phyloP scores from a whole-genome alignment of 2,888 invertebrate genomes.

The Torymus aiolomorphi region DNA sequence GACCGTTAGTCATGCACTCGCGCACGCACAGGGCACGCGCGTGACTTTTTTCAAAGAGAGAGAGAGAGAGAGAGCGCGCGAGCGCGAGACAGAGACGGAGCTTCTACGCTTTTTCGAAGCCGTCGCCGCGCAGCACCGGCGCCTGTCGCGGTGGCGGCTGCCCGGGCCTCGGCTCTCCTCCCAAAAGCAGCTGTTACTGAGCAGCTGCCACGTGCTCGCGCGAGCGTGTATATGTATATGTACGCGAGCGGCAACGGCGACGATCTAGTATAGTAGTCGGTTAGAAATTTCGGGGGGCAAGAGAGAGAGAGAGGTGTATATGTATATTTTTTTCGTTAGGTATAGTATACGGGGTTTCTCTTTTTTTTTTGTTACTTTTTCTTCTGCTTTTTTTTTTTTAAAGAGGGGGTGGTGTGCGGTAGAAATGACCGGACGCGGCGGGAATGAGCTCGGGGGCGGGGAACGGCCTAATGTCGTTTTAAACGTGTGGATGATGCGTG shows the following conservation, averaged over 20 bases:
- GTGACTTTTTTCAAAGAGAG: conserved; percentile 5
- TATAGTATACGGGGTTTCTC: not conserved
- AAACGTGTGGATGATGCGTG: too few relatives aligned
- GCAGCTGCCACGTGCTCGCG: conserved; percentile 49
- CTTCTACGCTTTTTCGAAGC: not conserved
- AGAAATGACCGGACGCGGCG: too few relatives aligned
- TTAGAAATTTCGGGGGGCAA: conserved; percentile 31
- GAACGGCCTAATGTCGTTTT: too few relatives aligned
- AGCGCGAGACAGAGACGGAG: conserved; percentile 19
- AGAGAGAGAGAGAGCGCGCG: conserved; percentile 22
- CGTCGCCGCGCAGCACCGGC: too few relatives aligned
- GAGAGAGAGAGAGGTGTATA: too few relatives aligned
- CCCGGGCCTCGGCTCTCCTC: not conserved
- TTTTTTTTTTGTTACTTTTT: not conserved
- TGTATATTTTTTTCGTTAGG: too few relatives aligned
- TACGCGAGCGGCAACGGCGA: not conserved
- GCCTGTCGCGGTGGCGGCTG: conserved; percentile 29
- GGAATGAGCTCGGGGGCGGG: too few relatives aligned
- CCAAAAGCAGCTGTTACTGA: conserved; percentile 47
- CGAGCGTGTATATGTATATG: too few relatives aligned
- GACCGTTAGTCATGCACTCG: not conserved
- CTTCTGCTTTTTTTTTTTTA: not conserved
- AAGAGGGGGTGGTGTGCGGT: not conserved
- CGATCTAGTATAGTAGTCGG: conserved; percentile 33
- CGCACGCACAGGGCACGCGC: not conserved